These are phyloP conservation scores for Aplodontia rufa DNA, from an alignment of 2,113 vertebrate genomes.

Conservation along the genomic window DNA sequence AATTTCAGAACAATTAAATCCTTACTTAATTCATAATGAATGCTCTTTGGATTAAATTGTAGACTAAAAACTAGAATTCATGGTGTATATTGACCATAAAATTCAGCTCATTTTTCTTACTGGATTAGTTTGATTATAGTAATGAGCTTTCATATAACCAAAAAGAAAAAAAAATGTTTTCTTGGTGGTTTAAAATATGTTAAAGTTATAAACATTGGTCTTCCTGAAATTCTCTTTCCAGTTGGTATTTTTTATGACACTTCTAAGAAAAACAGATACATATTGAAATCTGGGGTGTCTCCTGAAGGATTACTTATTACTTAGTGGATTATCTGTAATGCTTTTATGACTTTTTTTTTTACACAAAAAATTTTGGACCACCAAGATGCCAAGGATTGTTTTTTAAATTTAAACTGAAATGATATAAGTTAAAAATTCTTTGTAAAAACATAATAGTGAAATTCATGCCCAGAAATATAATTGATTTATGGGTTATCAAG, in stretches of 20 bases:
- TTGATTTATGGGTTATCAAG: slow-evolving; percentile 24
- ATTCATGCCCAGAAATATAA: slow-evolving; percentile 8
- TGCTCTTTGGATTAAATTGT: slow-evolving; percentile 26
- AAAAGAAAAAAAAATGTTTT: background rate
- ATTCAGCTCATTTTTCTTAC: background rate
- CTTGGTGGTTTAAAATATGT: background rate
- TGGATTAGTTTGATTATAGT: slow-evolving; percentile 54
- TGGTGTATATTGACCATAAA: background rate
- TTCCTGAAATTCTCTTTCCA: slow-evolving; percentile 19
- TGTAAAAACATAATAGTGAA: slow-evolving; percentile 8
- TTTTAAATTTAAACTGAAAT: background rate
- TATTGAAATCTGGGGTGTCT: background rate
- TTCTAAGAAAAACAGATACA: background rate
- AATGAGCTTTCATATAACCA: slow-evolving; percentile 22
- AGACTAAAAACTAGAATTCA: slow-evolving; percentile 43
- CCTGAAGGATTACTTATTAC: background rate
- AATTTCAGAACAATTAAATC: slow-evolving; percentile 15
- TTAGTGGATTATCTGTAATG: slow-evolving; percentile 20
- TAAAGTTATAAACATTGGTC: slow-evolving; percentile 2
- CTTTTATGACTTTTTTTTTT: slow-evolving; percentile 6
- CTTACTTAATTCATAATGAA: slow-evolving; percentile 7
- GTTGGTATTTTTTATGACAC: background rate
- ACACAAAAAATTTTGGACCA: background rate
- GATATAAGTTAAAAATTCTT: slow-evolving; percentile 45
- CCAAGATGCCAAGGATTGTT: background rate